Evolutionary conservation across 2,113 vertebrate species (phyloP).

Genomic region (Chlamydotis undulata): DNA sequence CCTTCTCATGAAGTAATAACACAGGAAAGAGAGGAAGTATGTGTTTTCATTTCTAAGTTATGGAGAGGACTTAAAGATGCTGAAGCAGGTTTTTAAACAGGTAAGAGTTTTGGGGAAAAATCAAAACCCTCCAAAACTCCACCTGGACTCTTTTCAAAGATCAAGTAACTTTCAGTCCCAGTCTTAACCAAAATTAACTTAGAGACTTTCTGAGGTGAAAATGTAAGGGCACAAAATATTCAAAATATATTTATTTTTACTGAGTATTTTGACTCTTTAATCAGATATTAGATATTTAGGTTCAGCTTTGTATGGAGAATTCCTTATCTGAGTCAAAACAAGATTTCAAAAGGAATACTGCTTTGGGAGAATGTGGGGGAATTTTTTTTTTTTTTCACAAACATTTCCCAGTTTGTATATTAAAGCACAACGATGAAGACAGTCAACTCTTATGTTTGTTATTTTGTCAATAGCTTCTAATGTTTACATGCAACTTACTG

Average conservation of each 20-base stretch:
- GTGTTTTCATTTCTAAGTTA: background rate
- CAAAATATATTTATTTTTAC: background rate
- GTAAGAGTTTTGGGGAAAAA: background rate
- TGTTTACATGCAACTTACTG: background rate
- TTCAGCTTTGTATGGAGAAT: background rate
- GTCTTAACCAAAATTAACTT: background rate
- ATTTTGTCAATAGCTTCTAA: background rate
- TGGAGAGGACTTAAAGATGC: background rate
- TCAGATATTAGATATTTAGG: background rate
- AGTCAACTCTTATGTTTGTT: background rate
- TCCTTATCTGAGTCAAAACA: slow-evolving; percentile 22
- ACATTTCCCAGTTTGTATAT: background rate
- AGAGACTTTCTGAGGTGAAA: background rate
- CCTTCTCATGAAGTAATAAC: background rate
- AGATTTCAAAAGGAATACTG: slow-evolving; percentile 13
- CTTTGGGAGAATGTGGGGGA: background rate
- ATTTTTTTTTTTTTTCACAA: background rate
- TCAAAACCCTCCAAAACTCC: background rate
- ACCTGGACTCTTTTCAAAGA: background rate
- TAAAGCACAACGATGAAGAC: background rate
- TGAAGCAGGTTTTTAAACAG: background rate
- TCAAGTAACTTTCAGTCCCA: background rate
- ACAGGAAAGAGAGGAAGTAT: background rate
- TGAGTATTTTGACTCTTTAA: background rate
- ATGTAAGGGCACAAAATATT: background rate